phyloP scores from a whole-genome alignment of 2,888 invertebrate genomes.

The Amiota mariae region DNA sequence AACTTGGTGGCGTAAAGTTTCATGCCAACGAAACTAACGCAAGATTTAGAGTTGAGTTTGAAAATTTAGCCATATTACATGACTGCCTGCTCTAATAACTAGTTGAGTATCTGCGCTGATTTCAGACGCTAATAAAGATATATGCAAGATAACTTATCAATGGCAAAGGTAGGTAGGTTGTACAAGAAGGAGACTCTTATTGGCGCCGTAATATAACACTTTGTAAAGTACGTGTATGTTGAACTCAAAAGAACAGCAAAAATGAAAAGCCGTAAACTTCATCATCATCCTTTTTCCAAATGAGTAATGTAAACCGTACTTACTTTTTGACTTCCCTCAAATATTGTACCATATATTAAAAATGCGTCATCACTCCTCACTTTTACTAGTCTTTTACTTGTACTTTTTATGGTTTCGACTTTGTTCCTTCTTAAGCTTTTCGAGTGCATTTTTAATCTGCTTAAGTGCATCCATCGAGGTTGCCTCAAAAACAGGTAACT shows the following conservation, averaged over 20 bases:
- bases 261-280: too few species aligned
- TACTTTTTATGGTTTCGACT: neutral
- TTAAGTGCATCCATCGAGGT: conserved; percentile 7
- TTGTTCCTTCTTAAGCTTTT: neutral
- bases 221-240: neutral
- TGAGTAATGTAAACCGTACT: too few species aligned
- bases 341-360: neutral
- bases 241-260: too few species aligned
- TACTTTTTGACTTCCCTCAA: too few species aligned
- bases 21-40: neutral
- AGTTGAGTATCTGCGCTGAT: conserved; percentile 23
- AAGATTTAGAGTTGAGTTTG: neutral
- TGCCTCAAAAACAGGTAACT: neutral
- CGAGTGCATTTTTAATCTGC: conserved; percentile 23
- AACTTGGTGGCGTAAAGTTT: conserved; percentile 2
- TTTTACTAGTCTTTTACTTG: neutral
- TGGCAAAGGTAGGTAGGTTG: neutral
- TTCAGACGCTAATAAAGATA: conserved; percentile 24
- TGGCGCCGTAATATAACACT: conserved; percentile 20
- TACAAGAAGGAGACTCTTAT: neutral
- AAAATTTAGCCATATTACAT: neutral
- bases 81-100: conserved; percentile 18
- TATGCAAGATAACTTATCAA: neutral
- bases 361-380: neutral
- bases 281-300: too few species aligned